Evolutionary conservation across 2,113 vertebrate species (phyloP), one percentile per base, ranked within the genome.

Genomic region (Hypocryptadius cinnamomeus): DNA sequence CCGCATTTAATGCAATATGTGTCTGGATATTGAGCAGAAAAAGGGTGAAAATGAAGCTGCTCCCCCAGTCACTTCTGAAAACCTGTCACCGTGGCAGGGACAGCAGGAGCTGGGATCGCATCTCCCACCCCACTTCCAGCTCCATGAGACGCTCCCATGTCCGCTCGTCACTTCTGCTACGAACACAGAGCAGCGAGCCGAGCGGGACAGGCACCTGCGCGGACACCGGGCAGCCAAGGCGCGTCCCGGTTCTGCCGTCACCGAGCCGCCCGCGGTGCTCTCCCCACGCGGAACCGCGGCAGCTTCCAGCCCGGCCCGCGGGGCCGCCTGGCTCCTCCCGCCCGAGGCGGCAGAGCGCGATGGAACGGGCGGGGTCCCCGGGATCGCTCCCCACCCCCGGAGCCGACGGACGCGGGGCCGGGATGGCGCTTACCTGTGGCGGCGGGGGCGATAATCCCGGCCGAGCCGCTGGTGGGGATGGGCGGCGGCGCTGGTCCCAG

Each of bases 71-170:
- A 35, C 25, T 28, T 17, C 39, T 2, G 24, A 15, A 80, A 47
- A 48, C 5, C 42, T 5, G 42, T 24, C 9, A n/a, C 4, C 5
- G 15, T 2, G 35, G 47, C 48, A 39, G 37, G 28, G 30, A 6
- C 25, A 8, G 47, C 20, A 27, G 27, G 2, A 23, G 11, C 39
- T 5, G 6, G 10, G 28, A 50, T 6, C 24, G 3, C 39, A 8
- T 9, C 13, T 24, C 30, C 33, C 18, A 3, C 12, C 37, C 31
- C 39, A 2, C 3, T 53, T 17, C 1, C 74, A 40, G 39, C 51
- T 11, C 20, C 22, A 1, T 1, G 23, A 35, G n/a, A 12, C 0
- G 8, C 5, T 22, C 30, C 31, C 28, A 0, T 1, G 3, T 7
- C 12, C 23, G 3, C 40, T 16, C 18, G 4, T 0, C 16, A 2